Evolutionary conservation across 2,888 invertebrate genomes (phyloP).

Genomic region (Hirudinaria manillensis): DNA sequence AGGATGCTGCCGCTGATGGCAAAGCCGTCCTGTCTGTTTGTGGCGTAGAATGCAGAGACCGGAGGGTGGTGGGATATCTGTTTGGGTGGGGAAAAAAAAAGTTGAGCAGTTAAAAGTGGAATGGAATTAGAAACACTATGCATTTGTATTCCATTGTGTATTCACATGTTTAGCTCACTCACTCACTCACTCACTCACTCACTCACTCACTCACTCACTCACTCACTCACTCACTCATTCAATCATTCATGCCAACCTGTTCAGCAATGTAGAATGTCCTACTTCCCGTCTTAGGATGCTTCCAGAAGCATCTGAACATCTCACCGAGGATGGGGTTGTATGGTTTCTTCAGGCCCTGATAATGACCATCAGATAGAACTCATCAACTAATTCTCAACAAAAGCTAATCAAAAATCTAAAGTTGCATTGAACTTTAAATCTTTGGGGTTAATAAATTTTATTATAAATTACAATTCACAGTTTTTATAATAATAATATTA

Average conservation of each 20-base stretch:
- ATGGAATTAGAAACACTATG: neutral
- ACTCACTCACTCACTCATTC: no score
- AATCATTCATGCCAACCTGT: slow-evolving; percentile 62
- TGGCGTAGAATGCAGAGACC: slow-evolving; percentile 83
- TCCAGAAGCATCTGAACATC: slow-evolving; percentile 84
- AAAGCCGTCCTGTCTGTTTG: slow-evolving; percentile 86
- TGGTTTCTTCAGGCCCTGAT: slow-evolving; percentile 80
- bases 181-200: no score
- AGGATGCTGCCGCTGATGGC: slow-evolving; percentile 82
- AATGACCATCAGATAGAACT: neutral
- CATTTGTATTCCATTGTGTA: no score
- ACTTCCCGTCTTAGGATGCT: slow-evolving; percentile 68
- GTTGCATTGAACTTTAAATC: no score
- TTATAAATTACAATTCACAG: no score
- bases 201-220: no score
- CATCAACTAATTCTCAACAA: no score
- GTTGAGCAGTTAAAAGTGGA: neutral
- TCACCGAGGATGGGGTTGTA: slow-evolving; percentile 92
- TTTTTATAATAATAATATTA: no score
- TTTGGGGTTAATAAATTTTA: no score
- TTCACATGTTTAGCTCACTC: no score
- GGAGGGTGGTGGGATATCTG: slow-evolving; percentile 89
- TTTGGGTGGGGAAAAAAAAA: slow-evolving; percentile 36
- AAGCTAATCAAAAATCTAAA: no score
- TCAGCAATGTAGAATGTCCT: slow-evolving; percentile 87